These are phyloP conservation scores for Iselma pallidipennis DNA, from an alignment of 2,888 invertebrate species.

Conservation along the genomic window DNA sequence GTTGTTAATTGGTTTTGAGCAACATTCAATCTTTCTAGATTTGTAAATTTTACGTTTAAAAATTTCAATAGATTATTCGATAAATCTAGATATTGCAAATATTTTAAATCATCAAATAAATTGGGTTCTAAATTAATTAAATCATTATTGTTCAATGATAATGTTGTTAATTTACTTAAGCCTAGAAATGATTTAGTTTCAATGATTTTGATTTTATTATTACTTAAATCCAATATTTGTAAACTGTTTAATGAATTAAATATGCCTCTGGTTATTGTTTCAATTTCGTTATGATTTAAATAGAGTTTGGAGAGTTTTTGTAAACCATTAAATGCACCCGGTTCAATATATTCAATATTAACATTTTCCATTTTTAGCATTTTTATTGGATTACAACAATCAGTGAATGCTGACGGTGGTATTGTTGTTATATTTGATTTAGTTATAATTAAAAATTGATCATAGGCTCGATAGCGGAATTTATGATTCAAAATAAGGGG, in stretches of 20 bases:
- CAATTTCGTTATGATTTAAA: background rate
- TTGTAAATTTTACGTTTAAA: background rate
- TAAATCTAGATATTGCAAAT: constrained; percentile 1
- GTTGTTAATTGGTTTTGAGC: background rate
- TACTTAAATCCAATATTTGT: constrained; percentile 3
- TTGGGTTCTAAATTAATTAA: background rate
- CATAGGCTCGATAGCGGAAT: background rate
- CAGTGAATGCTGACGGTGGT: background rate
- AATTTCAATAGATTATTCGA: background rate
- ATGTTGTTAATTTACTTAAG: background rate
- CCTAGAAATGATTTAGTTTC: constrained; percentile 5
- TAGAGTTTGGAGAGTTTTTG: background rate
- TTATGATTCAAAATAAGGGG: background rate
- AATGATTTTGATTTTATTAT: constrained; percentile 4
- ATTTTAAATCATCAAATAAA: background rate
- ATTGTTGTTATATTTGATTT: constrained; percentile 4
- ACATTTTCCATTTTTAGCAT: background rate
- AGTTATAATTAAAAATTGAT: background rate
- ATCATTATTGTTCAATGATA: constrained; percentile 6
- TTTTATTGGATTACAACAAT: background rate
- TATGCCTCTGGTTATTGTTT: background rate
- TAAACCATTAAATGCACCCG: constrained; percentile 1
- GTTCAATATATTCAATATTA: background rate
- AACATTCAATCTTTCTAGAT: background rate
- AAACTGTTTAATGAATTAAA: constrained; percentile 2